Evolutionary conservation across 2,888 invertebrate genomes (phyloP), one percentile per base, ranked within the genome.

Genomic region (Acanthacorydalis orientalis): DNA sequence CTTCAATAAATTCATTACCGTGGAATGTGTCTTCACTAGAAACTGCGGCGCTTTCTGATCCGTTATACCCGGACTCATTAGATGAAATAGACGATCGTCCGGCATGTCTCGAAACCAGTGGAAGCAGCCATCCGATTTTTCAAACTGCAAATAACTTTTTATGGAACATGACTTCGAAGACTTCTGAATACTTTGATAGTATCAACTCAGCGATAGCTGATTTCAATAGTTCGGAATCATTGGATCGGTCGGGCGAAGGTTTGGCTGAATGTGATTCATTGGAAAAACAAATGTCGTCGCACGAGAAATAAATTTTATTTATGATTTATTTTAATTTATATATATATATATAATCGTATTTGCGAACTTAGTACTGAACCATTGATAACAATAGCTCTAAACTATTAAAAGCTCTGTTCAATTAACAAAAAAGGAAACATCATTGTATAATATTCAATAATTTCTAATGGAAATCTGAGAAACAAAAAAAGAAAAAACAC

Each of bases 101-200:
- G 61, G 1, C 46, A 57, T 40, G 54, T 56, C 56, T 57, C 52
- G 60, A 49, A 48, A 60, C 60, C 49, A 60, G 58, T 49, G 58
- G 53, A 44, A 59, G 60, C 32, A 58, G 57, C 50, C 57, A 55
- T 53, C 56, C 57, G 41, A 54, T 59, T 38, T 64, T 64, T 53
- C 66, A 68, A 52, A 70, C 68, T 42, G 68, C 66, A 54, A 72
- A 67, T 60, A 76, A 67, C 57, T 74, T 65, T 57, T 68, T 71
- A 57, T 80, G 71, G 79, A 65, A 62, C 55, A 51, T 63, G 55
- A 60, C 60, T 57, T 43, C 57, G 51, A 38, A 55, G 53, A 44
- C 49, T 7, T 57, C 54, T 47, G 63, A 64, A 49, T 81, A 77
- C 61, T 81, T 80, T 60, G 81, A 82, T 62, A 81, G 80, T 62